Conservation (phyloP, 2,113 vertebrate genomes). For the Panurus biarmicus region DNA sequence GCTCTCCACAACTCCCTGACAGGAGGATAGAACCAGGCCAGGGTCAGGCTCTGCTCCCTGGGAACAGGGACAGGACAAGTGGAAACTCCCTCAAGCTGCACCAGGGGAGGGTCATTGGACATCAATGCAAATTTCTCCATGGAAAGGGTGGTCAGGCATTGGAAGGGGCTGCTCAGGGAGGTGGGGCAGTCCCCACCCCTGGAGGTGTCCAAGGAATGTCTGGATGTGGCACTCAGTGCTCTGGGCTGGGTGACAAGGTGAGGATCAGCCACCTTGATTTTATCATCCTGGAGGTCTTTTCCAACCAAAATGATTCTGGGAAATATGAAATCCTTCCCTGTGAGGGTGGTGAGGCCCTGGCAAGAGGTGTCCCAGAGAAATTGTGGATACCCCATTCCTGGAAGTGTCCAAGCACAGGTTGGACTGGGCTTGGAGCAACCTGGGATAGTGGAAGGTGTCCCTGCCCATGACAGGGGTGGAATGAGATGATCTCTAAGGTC, state of each 20-base stretch:
- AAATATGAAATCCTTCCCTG: not conserved
- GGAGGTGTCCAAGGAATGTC: not conserved
- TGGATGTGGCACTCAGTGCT: not conserved
- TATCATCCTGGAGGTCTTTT: not conserved
- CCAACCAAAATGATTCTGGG: not conserved
- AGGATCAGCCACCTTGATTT: not conserved
- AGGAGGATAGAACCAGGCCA: rapidly evolving
- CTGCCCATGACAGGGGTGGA: rapidly evolving
- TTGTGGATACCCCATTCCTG: not conserved
- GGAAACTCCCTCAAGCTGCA: not conserved
- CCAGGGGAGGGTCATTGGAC: not conserved
- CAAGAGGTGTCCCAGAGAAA: rapidly evolving
- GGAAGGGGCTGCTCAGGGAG: not conserved
- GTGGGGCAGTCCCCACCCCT: not conserved
- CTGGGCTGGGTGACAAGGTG: not conserved
- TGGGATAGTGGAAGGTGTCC: rapidly evolving
- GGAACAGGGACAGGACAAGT: not conserved
- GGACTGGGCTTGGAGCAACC: rapidly evolving
- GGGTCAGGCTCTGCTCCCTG: rapidly evolving
- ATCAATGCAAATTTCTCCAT: not conserved
- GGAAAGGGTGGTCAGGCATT: not conserved
- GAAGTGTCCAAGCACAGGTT: rapidly evolving
- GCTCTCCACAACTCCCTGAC: not conserved
- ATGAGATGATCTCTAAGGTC: not conserved
- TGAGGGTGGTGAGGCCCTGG: not conserved